These are phyloP conservation scores for Aphelocoma californica DNA, from an alignment of 2,797 vertebrate species.

Conservation along the genomic window DNA sequence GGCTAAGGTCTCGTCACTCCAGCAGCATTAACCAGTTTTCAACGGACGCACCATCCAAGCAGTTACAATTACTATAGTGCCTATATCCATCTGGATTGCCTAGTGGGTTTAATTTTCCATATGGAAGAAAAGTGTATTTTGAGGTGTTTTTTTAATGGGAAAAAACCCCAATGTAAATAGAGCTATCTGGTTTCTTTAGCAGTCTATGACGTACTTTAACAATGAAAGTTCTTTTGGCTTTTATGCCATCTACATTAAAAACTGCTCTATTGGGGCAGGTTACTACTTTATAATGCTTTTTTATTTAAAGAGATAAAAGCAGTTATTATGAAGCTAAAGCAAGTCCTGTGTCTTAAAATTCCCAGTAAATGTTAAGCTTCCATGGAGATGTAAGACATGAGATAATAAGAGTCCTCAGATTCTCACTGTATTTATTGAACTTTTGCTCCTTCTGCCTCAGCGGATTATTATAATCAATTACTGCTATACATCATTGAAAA, in stretches of 20 bases:
- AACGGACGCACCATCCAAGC: not conserved
- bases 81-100: not conserved
- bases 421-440: not conserved
- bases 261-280: not conserved
- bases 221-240: not conserved
- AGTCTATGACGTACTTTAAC: not conserved
- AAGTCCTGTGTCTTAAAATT: not conserved
- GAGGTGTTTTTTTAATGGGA: not conserved
- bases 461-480: slow-evolving; percentile 34
- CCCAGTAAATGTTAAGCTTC: not conserved
- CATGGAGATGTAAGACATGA: not conserved
- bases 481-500: not conserved
- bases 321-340: not conserved
- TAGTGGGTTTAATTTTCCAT: not conserved
- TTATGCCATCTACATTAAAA: not conserved
- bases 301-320: not conserved
- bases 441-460: slow-evolving; percentile 1
- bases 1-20: slow-evolving; percentile 12
- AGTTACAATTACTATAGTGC: not conserved
- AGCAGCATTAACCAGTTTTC: not conserved
- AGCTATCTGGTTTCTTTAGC: not conserved
- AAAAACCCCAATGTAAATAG: not conserved
- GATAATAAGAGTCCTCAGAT: not conserved
- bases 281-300: not conserved
- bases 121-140: not conserved